Conservation (phyloP, 2,797 vertebrate genomes). For the Apodemus agrarius region DNA sequence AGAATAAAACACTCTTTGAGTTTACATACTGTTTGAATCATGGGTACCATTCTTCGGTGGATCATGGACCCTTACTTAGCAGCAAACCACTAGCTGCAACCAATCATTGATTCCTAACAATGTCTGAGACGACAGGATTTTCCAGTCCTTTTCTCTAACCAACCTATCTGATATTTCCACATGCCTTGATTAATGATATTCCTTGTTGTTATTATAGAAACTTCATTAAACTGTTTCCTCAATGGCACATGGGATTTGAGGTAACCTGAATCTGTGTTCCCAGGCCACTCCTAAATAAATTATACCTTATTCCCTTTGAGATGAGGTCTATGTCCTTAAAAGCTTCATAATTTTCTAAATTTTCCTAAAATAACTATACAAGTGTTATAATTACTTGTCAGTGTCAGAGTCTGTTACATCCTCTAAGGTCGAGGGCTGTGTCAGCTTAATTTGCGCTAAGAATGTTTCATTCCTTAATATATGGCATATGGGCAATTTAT, state of each 20-base stretch:
- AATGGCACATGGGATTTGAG: not conserved
- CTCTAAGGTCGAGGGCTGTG: not conserved
- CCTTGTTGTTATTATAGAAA: not conserved
- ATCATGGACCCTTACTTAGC: too few relatives aligned
- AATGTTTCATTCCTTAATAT: not conserved
- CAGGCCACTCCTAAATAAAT: not conserved
- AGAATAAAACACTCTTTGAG: too few relatives aligned
- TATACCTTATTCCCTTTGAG: not conserved
- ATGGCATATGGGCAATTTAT: not conserved
- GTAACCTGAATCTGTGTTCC: not conserved
- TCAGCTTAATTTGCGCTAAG: conserved; percentile 17
- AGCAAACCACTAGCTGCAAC: too few relatives aligned
- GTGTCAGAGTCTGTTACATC: not conserved
- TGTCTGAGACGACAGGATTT: not conserved
- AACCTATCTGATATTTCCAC: not conserved
- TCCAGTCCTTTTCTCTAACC: not conserved
- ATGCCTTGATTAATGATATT: too few relatives aligned
- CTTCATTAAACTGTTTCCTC: not conserved
- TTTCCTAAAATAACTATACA: conserved; percentile 29
- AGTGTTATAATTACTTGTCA: not conserved
- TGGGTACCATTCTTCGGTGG: too few relatives aligned
- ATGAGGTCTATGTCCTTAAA: not conserved
- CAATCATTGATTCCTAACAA: too few relatives aligned
- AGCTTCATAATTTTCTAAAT: conserved; percentile 43
- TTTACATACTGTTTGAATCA: too few relatives aligned